Evolutionary conservation across 2,113 vertebrate species (phyloP), one percentile per base, ranked within the genome.

Genomic region (Poeciliopsis turrubarensis): DNA sequence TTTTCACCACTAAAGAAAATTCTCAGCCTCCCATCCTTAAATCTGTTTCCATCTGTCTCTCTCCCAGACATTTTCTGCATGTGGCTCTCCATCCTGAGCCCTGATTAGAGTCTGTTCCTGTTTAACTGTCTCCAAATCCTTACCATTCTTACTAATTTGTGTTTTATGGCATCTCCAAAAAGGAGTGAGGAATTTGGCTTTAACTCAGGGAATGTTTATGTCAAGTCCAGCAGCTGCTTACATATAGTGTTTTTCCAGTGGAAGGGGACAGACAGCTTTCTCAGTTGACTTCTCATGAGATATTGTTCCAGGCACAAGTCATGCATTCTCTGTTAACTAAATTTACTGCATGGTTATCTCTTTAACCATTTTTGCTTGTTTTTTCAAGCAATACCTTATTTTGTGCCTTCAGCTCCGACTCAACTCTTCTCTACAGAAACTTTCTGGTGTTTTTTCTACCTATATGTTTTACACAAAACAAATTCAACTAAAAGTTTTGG

Each of bases 161-260:
- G 3, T 75, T 83, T 81, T 80, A 81, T 64, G 54, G 75, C 67
- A 76, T 57, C 47, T 81, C 5, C 26, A 82, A 84, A 80, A 73
- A 69, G 83, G 69, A 39, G 60, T 68, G 81, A 37, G 84, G 87
- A 14, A 41, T 29, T 14, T 71, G 69, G 17, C 1, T 41, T 41
- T 41, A 41, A 17, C 60, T 54, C 69, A 73, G 60, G 66, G 70
- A 65, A 69, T 34, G 72, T 60, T 31, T 79, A 74, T 73, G 74
- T 66, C 41, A 4, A 34, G 72, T 77, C 65, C 13, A 15, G 4
- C 25, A 41, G 25, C 12, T 1, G 1, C 25, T n/a, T 8, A 54
- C 8, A 2, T 11, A 2, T 3, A n/a, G 51, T 57, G 22, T 54
- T n/a, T 57, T 57, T 57, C 3, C 51, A 25, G 7, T 57, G 19